A percentile compares a stretch with the other conserved stretches of the same genome.
Evolutionary conservation across 2,888 invertebrate species (phyloP).

Genomic region (Agrochola circellaris): DNA sequence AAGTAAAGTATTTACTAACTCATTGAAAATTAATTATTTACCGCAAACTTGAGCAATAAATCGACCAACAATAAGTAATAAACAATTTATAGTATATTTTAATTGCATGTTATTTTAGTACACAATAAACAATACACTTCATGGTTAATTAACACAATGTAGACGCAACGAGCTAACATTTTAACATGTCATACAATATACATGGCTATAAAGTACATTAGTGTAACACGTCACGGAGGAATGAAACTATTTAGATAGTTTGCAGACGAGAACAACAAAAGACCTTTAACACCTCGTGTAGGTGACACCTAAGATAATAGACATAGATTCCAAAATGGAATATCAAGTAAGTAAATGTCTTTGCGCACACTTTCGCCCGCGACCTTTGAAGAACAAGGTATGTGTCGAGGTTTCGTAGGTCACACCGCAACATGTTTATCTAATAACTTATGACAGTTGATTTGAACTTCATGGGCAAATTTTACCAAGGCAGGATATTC

Average conservation of each 20-base stretch:
- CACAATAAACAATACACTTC: constrained; percentile 48
- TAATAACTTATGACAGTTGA: constrained; percentile 59
- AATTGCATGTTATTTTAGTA: constrained; percentile 29
- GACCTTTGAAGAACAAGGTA: constrained; percentile 65
- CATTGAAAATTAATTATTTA: constrained; percentile 25
- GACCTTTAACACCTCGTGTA: constrained; percentile 7
- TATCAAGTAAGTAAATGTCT: constrained; percentile 34
- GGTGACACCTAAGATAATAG: constrained; percentile 41
- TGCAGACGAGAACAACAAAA: constrained; percentile 59
- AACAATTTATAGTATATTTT: constrained; percentile 24
- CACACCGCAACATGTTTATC: constrained; percentile 63
- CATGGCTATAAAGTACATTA: constrained; percentile 42
- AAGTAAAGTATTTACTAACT: not conserved
- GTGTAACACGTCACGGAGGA: constrained; percentile 58
- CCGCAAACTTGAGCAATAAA: constrained; percentile 1
- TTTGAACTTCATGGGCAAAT: constrained; percentile 42
- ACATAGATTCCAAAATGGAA: constrained; percentile 48
- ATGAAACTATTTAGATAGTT: constrained; percentile 68
- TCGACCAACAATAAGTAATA: constrained; percentile 41
- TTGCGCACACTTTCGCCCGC: constrained; percentile 63
- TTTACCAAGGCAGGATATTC: constrained; percentile 30
- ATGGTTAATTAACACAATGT: constrained; percentile 55
- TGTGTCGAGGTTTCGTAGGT: constrained; percentile 66
- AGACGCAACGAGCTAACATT: constrained; percentile 42
- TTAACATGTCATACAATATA: constrained; percentile 39